Evolutionary conservation across 2,113 vertebrate genomes (phyloP), one percentile per base, ranked within the genome.

Genomic region (Vulpes lagopus): DNA sequence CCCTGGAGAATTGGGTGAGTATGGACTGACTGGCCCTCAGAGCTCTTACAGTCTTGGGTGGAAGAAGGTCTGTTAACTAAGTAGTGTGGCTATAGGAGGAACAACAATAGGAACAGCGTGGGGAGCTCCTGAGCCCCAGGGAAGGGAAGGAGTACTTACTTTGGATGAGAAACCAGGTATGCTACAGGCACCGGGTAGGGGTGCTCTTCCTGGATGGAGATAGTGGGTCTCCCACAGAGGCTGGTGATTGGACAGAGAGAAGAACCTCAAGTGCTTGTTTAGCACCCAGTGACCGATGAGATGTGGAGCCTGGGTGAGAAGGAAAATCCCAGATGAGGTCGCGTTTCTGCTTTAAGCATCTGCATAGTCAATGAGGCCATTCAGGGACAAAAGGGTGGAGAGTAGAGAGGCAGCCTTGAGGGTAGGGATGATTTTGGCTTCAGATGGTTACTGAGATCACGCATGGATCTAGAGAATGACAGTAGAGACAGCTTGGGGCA

Each of bases 181-280:
- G 30, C 67, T 32, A 12, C 32, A 35, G 16, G 51, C 2, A n/a
- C 22, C 3, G 49, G 5, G 5, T 4, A 9, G 32, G 23, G 19
- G 2, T 10, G 38, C 2, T 12, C 1, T 20, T 8, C 27, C 17
- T 22, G 2, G n/a, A 12, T 27, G 2, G n/a, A 12, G 69, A 11
- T 15, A 3, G 27, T 0, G 43, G 55, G 7, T 27, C 17, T 16
- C 25, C 71, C 32, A 57, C 4, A 32, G 27, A 35, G 16, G 11
- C 4, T 32, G 4, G 10, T 55, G n/a, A 5, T 57, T 10, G 7
- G 35, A 17, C 15, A 88, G 30, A 80, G 9, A 69, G 17, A 79
- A 35, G 17, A 30, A 57, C 8, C 59, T n/a, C 30, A 49, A 30
- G 17, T 51, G 3, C 1, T 27, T 35, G 17, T 23, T 23, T 81